Evolutionary conservation across 2,113 vertebrate species (phyloP), one percentile per base, ranked within the genome.

Genomic region (Gobio gobio): DNA sequence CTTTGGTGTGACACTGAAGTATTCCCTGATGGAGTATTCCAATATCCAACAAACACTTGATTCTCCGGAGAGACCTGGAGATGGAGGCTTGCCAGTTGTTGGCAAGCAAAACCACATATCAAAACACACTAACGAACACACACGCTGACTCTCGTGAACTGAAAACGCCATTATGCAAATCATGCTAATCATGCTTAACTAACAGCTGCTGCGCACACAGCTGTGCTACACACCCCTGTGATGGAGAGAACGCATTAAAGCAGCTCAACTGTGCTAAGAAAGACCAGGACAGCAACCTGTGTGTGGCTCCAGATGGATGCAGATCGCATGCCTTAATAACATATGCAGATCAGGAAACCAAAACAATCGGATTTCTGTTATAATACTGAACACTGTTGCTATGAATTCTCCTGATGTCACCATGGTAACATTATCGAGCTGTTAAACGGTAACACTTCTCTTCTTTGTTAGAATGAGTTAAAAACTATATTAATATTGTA

Each of bases 101-200:
- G 81, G 81, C 66, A 72, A 78, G 83, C 83, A 64, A 40, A 49
- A n/a, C 29, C 59, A 16, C 83, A 43, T 51, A 84, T 76, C 66
- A 83, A 22, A n/a, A 70, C 66, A 83, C 66, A 24, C 56, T n/a
- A 26, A 87, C 74, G 82, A n/a, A 79, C 54, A 83, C 54, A 72
- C 76, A 77, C 72, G 43, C 36, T 43, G 54, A 70, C 56, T 33
- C 73, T 45, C 14, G 10, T 49, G 47, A 81, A 54, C 29, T 54
- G 49, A 75, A 83, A 83, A 76, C 7, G n/a, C 47, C 59, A 87
- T 89, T 85, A 89, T 85, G 86, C 47, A 87, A 89, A 89, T 87
- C 26, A 58, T 78, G 54, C 78, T 82, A 85, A 86, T 86, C 56
- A 76, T 5, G 22, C 49, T 8, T 26, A 85, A 80, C 72, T 26